These are phyloP conservation scores for Phoenoteleia sp. DNA, from an alignment of 2,888 invertebrate species.

Conservation along the genomic window DNA sequence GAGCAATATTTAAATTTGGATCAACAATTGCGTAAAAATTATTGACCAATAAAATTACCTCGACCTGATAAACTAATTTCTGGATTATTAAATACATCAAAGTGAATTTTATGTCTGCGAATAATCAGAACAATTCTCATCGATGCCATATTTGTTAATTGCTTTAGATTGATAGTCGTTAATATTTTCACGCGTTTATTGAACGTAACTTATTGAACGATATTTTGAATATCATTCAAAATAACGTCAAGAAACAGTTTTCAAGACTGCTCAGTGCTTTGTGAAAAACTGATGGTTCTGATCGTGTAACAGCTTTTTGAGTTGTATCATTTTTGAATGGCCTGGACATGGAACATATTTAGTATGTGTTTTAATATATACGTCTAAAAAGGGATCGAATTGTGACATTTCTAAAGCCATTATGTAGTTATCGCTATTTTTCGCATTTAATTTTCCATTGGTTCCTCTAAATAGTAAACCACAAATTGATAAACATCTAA, in stretches of 20 bases:
- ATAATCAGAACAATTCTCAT: neutral
- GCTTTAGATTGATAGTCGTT: no score
- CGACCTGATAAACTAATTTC: slow-evolving; percentile 12
- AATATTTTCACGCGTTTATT: no score
- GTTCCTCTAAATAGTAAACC: slow-evolving; percentile 31
- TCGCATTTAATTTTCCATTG: slow-evolving; percentile 3
- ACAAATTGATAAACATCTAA: slow-evolving; percentile 20
- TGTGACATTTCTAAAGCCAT: slow-evolving; percentile 77
- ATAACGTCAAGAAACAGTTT: slow-evolving; percentile 22
- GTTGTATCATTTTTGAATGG: neutral
- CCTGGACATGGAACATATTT: no score
- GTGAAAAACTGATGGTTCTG: no score
- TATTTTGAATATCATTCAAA: slow-evolving; percentile 59
- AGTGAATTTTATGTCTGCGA: neutral
- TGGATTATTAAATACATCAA: slow-evolving; percentile 10
- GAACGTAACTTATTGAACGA: no score
- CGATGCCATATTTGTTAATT: no score
- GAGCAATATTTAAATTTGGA: slow-evolving; percentile 39
- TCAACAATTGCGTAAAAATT: slow-evolving; percentile 38
- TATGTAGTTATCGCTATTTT: slow-evolving; percentile 77
- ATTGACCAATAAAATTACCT: slow-evolving; percentile 6
- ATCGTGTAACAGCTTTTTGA: no score
- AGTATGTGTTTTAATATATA: no score
- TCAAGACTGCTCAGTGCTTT: slow-evolving; percentile 18
- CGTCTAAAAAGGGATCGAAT: no score